A percentile compares a stretch with the other conserved stretches of the same genome.
Conservation (phyloP, 1,140 invertebrate genomes). For the Tetramorium parvispinum region DNA sequence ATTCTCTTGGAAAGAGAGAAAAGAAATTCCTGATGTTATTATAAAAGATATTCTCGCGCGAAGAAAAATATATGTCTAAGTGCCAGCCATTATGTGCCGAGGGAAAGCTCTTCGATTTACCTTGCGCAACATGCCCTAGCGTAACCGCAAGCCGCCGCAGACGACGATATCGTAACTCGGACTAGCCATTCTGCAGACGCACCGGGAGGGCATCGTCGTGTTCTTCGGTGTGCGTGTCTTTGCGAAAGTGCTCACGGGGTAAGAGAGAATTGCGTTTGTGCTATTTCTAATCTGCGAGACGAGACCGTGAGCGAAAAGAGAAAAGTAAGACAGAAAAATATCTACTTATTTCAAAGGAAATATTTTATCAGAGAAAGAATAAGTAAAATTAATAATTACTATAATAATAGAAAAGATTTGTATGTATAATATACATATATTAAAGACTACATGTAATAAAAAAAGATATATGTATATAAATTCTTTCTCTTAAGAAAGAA, state of each 20-base stretch:
- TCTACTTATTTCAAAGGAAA: neutral
- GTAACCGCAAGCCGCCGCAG: conserved; percentile 7
- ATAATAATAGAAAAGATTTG: neutral
- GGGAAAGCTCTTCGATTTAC: conserved; percentile 29
- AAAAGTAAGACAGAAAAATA: neutral
- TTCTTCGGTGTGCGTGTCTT: conserved; percentile 17
- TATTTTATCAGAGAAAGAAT: neutral
- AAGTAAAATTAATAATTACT: neutral
- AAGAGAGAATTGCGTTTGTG: conserved; percentile 1
- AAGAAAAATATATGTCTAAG: neutral
- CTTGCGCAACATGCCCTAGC: conserved; percentile 15
- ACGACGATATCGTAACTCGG: conserved; percentile 40
- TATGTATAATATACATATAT: neutral
- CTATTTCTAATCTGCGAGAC: conserved; percentile 22
- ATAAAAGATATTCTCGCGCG: neutral
- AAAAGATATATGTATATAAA: neutral
- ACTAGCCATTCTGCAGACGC: conserved; percentile 30
- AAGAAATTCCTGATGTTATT: neutral
- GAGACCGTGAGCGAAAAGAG: neutral
- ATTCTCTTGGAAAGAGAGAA: neutral
- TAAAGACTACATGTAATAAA: neutral
- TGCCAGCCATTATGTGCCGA: neutral
- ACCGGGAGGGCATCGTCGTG: conserved; percentile 20
- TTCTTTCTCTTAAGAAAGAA: neutral
- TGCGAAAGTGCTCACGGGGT: neutral